phyloP scores from a whole-genome alignment of 2,113 vertebrate species.

The Poicephalus gulielmi region DNA sequence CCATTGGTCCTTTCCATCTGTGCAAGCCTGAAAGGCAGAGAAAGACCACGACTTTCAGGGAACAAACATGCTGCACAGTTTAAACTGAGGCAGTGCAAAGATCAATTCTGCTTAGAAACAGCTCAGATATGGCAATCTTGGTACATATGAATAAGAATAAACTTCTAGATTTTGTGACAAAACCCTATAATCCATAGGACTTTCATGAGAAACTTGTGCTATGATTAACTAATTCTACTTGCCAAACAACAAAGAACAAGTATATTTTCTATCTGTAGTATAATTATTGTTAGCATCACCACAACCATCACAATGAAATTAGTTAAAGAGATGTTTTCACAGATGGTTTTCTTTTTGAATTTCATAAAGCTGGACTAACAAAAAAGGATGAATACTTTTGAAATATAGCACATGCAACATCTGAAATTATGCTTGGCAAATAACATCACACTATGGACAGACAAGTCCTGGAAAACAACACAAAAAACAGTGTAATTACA shows the following conservation, averaged over 20 bases:
- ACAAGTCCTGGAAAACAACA: not conserved
- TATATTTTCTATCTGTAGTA: not conserved
- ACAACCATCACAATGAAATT: slow-evolving; percentile 13
- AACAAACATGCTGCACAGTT: not conserved
- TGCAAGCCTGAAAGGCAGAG: slow-evolving; percentile 82
- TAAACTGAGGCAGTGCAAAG: not conserved
- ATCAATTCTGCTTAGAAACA: not conserved
- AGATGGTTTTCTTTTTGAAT: slow-evolving; percentile 43
- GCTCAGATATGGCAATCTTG: not conserved
- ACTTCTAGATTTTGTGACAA: not conserved
- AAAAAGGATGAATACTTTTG: slow-evolving; percentile 8
- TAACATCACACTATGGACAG: not conserved
- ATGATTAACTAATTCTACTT: slow-evolving; percentile 38
- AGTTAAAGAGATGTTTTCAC: slow-evolving; percentile 39
- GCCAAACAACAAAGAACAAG: not conserved
- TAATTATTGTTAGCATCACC: slow-evolving; percentile 31
- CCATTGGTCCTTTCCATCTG: slow-evolving; percentile 96
- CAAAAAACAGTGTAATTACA: not conserved
- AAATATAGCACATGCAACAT: slow-evolving; percentile 6
- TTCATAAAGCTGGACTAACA: slow-evolving; percentile 25
- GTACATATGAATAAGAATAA: not conserved
- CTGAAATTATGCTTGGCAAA: slow-evolving; percentile 21
- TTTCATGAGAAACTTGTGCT: not conserved
- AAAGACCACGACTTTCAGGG: not conserved
- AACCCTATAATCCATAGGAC: not conserved